Conservation (phyloP, 2,888 invertebrate genomes). For the Cheilosia urbana region DNA sequence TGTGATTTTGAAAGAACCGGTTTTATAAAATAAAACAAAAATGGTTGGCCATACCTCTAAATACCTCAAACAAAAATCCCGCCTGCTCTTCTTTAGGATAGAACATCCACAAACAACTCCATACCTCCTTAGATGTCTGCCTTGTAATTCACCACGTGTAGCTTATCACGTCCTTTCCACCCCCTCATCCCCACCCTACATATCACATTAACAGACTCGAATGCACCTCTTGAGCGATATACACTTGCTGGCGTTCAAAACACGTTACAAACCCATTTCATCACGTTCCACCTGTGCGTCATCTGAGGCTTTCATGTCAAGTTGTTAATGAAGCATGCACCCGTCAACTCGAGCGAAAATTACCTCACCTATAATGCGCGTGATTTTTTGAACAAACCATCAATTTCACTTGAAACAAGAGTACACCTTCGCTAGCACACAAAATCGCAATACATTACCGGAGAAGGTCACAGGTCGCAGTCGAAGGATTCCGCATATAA, state of each 20-base stretch:
- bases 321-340: not conserved
- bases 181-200: not conserved
- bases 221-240: not conserved
- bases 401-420: slow-evolving; percentile 10
- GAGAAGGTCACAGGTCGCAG: slow-evolving; percentile 17
- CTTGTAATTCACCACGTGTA: not conserved
- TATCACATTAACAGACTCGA: not conserved
- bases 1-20: too few relatives aligned
- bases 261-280: not conserved
- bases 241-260: not conserved
- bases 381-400: slow-evolving; percentile 19
- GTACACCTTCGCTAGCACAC: not conserved
- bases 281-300: not conserved
- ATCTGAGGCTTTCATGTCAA: not conserved
- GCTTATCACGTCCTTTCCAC: not conserved
- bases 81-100: too few relatives aligned
- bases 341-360: not conserved
- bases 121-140: too few relatives aligned
- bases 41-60: too few relatives aligned
- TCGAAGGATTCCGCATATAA: not conserved
- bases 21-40: too few relatives aligned
- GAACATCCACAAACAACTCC: too few relatives aligned
- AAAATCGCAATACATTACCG: not conserved
- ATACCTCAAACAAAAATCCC: too few relatives aligned
- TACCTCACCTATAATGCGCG: slow-evolving; percentile 7